phyloP scores from a whole-genome alignment of 2,797 vertebrate species.

The Gallinago nigripennis region DNA sequence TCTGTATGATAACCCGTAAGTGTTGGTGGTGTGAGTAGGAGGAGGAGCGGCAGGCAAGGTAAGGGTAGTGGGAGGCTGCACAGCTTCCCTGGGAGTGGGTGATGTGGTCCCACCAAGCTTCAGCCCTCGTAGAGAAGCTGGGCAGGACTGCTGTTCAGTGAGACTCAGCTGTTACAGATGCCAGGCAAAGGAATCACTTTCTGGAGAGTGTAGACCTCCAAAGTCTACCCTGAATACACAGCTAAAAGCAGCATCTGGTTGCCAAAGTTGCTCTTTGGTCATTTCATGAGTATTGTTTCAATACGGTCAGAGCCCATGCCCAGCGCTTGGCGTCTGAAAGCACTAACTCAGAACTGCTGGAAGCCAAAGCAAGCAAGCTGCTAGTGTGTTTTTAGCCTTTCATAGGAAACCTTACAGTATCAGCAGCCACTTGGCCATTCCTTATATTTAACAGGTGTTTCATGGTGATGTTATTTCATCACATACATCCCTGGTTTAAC shows the following conservation, averaged over 20 bases:
- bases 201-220: background rate
- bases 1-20: background rate
- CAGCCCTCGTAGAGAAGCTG: background rate
- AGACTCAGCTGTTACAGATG: background rate
- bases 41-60: background rate
- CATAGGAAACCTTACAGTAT: fast-evolving
- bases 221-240: background rate
- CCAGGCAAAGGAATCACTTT: background rate
- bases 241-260: background rate
- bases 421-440: background rate
- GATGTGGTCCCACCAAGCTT: background rate
- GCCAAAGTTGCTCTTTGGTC: background rate
- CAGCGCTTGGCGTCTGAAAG: background rate
- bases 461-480: background rate
- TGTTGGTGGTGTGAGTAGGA: background rate
- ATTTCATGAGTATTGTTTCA: background rate
- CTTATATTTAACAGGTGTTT: background rate
- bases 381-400: background rate
- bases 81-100: background rate
- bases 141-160: background rate
- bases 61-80: background rate
- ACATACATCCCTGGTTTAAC: background rate
- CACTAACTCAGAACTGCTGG: background rate
- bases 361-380: background rate
- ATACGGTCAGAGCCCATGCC: background rate